Conservation (phyloP, 2,797 vertebrate species). For the Rhynchotus rufescens region DNA sequence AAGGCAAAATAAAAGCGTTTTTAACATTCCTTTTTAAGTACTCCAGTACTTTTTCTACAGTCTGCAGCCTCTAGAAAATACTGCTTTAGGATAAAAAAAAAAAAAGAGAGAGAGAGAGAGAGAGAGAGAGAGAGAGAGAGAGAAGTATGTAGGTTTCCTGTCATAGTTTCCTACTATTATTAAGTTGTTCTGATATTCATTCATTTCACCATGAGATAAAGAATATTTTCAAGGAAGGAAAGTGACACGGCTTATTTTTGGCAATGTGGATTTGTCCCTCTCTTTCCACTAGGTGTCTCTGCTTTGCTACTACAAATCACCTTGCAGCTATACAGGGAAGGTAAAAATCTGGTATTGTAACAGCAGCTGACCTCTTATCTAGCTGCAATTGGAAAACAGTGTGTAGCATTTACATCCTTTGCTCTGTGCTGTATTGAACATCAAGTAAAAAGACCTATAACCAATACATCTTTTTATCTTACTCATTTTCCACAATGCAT, state of each 20-base stretch:
- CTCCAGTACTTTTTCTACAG: background rate
- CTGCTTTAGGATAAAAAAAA: background rate
- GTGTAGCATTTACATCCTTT: background rate
- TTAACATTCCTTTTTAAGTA: background rate
- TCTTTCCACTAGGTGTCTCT: background rate
- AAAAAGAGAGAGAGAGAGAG: too few relatives aligned
- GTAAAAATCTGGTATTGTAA: fast-evolving
- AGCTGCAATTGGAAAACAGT: background rate
- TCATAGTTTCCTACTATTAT: background rate
- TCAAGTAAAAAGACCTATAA: background rate
- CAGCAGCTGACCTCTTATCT: background rate
- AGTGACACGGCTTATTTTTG: background rate
- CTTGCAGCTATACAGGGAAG: background rate
- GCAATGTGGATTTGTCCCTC: background rate
- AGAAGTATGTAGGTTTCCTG: fast-evolving
- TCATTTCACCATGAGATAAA: background rate
- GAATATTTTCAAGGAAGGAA: background rate
- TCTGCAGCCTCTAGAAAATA: background rate
- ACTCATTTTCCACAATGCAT: background rate
- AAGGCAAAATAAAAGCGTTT: background rate
- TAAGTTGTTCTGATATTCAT: background rate
- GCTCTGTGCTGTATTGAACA: background rate
- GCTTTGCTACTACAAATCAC: background rate
- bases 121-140: too few relatives aligned
- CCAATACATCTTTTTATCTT: fast-evolving